Base-by-base conservation (phyloP, 2,113 vertebrate genomes). In the Mastomys natalensis region DNA sequence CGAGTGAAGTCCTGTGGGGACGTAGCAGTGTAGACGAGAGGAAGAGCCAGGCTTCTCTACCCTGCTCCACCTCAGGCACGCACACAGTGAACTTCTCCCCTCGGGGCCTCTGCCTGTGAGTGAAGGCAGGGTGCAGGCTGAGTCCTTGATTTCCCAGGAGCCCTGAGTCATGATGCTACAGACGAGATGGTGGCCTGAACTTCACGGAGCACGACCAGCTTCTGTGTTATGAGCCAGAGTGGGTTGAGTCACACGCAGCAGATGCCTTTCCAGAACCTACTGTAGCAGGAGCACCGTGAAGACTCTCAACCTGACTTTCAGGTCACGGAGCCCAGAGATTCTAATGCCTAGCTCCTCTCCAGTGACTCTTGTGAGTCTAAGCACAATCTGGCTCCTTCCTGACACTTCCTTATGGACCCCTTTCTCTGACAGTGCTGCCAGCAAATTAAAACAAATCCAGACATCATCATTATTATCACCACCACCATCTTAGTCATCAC, bases 71-170 rank as follows among this genome's bases (percentile, higher is more conserved):
- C 34, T 0, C 45, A 19, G 34, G 78, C 3, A 17, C 43, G 78
- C 3, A 17, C 43, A 22, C 29, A 11, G 72, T 8, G 15, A 29
- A 12, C 55, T 7, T 31, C 66, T n/a, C 19, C 45, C 62, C 2
- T 0, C 7, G 5, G 0, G 51, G 85, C 37, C 73, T 68, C 60
- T 21, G 1, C 34, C 45, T 53, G 16, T 37, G 55, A 88, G 73
- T 4, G 19, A 34, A 22, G 17, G 1, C 8, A 0, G 1, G 2
- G 1, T 34, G 11, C 5, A 37, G 29, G 26, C 58, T 3, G 7
- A 88, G 64, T 31, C 48, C 78, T 51, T 95, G 8, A 22, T 87
- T 48, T 92, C n/a, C 89, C 8, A 6, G 9, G 72, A 21, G 26
- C 37, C 45, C 53, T 51, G 80, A 82, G 45, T 16, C 87, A 53